phyloP scores from a whole-genome alignment of 2,888 invertebrate species.

The Cordilura impudica region DNA sequence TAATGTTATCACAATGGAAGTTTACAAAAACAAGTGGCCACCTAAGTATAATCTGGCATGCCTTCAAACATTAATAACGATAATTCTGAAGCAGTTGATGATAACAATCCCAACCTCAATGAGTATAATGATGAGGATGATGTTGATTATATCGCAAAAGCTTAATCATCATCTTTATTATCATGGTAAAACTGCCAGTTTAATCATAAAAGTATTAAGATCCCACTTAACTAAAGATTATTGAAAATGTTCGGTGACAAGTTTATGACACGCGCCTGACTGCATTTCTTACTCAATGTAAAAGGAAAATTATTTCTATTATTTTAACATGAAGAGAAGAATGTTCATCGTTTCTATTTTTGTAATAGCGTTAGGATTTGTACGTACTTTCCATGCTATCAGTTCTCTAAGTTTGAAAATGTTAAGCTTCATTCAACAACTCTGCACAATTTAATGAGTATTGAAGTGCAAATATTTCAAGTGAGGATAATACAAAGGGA shows the following conservation, averaged over 20 bases:
- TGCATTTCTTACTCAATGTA: slow-evolving; percentile 9
- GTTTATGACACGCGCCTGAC: slow-evolving; percentile 36
- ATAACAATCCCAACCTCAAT: too few species aligned
- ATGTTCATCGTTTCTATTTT: neutral
- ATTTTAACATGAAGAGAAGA: slow-evolving; percentile 8
- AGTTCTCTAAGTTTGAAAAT: slow-evolving; percentile 45
- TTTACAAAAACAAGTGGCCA: slow-evolving; percentile 28
- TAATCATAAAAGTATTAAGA: slow-evolving; percentile 45
- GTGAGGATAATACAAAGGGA: slow-evolving; percentile 19
- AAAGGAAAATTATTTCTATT: slow-evolving; percentile 16
- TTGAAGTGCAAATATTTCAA: slow-evolving; percentile 42
- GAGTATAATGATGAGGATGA: slow-evolving; percentile 26
- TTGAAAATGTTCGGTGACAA: slow-evolving; percentile 35
- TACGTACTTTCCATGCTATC: slow-evolving; percentile 35
- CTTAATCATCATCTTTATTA: slow-evolving; percentile 3
- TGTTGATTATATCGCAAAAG: slow-evolving; percentile 26
- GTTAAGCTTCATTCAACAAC: slow-evolving; percentile 47
- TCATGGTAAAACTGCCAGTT: slow-evolving; percentile 13
- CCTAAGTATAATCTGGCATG: slow-evolving; percentile 27
- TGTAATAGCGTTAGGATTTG: slow-evolving; percentile 26
- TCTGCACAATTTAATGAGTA: slow-evolving; percentile 44
- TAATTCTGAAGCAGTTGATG: neutral
- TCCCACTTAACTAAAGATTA: slow-evolving; percentile 30
- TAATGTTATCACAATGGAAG: slow-evolving; percentile 53
- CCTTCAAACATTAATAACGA: neutral